Evolutionary conservation across 1,140 invertebrate genomes (phyloP), one percentile per base, ranked within the genome.

Genomic region (Nomia melanderi): DNA sequence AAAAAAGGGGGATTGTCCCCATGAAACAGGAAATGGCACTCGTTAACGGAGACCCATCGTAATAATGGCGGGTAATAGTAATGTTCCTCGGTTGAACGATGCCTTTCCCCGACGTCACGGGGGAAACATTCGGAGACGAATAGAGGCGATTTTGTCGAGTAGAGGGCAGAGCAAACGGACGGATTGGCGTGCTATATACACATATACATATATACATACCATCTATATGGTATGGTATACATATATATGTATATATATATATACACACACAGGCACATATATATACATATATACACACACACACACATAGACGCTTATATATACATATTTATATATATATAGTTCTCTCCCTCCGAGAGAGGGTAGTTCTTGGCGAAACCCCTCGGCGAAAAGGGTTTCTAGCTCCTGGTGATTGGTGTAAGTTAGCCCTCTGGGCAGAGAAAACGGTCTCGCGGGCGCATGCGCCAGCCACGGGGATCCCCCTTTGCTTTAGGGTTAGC

Each of bases 361-460:
- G 79, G 83, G 77, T 82, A 80, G 77, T 87, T 82, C 78, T 82
- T 78, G 73, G 78, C 81, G 77, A 80, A 71, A 81, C 85, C 88
- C 89, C 86, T 79, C 83, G 88, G 88, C 88, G 85, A 84, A 88
- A 88, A 88, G 88, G 85, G 86, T 89, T 91, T 88, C 87, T 88
- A 91, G 91, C 91, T 92, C 79, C 91, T 89, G 90, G 91, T 91
- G 91, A 92, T 92, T 92, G 91, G 91, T 85, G 83, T 85, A 90
- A 92, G 91, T 90, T 91, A 90, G 87, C 87, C 89, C 88, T 90
- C 86, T 85, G 87, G 89, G 86, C 82, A 83, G 82, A 86, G 83
- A 86, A 86, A 84, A 83, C 77, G 82, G 65, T 79, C 83, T 74
- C 74, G 73, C 27, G 77, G 36, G 87, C 91, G 90, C 89, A 84